These are phyloP conservation scores for Caenorhabditis tropicalis DNA, from an alignment of 1,140 invertebrate genomes.

Conservation along the genomic window DNA sequence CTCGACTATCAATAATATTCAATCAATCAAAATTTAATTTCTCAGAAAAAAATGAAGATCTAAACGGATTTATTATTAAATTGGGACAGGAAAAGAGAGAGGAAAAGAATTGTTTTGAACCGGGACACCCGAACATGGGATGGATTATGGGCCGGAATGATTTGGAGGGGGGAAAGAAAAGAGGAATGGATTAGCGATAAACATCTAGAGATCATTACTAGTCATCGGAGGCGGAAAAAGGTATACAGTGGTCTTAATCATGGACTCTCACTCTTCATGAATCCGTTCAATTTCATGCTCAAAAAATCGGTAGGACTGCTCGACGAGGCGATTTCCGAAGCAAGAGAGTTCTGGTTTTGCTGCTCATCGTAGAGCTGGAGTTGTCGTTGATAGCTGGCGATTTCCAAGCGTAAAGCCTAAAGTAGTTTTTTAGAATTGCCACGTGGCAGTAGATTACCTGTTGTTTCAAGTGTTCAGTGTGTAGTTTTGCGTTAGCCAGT, in stretches of 20 bases:
- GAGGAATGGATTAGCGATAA: background rate
- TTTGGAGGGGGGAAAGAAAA: background rate
- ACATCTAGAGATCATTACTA: background rate
- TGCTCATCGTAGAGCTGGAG: background rate
- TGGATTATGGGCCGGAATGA: slow-evolving; percentile 43
- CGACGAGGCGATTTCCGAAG: background rate
- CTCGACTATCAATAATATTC: too few relatives aligned
- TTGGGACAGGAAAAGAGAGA: background rate
- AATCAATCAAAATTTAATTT: too few relatives aligned
- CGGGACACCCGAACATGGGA: background rate
- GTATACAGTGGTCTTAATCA: background rate
- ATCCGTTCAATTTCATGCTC: background rate
- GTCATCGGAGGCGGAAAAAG: too few relatives aligned
- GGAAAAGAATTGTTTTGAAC: too few relatives aligned
- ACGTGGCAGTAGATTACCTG: background rate
- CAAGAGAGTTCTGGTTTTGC: background rate
- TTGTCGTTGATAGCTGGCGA: slow-evolving; percentile 23
- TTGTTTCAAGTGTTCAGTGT: slow-evolving; percentile 32
- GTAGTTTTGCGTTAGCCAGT: background rate
- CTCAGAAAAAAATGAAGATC: too few relatives aligned
- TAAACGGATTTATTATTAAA: background rate
- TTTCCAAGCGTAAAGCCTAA: slow-evolving; percentile 21
- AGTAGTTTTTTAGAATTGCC: background rate
- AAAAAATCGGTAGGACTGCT: slow-evolving; percentile 18
- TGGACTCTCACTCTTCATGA: background rate